Evolutionary conservation across 2,888 invertebrate species (phyloP), one percentile per base, ranked within the genome.

Genomic region (Diarsia mendica): DNA sequence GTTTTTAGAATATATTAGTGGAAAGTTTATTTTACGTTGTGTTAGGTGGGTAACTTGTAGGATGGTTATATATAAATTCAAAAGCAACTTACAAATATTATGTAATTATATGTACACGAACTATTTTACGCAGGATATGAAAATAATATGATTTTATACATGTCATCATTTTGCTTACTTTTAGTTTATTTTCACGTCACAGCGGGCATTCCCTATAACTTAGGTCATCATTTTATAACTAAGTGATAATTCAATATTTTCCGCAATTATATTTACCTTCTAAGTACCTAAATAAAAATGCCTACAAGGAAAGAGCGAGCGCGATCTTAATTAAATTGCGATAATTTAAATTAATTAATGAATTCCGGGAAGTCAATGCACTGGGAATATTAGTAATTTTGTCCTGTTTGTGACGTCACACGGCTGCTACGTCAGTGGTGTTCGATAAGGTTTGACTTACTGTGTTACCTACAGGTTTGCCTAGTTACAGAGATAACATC

Each of bases 401-500:
- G 4, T 33, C 9, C 9, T 11, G 53, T 15, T 20, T 44, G 46
- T 39, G 51, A 33, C 51, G 46, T 65, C n/a, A 76, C 18, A 48
- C 13, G 9, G 39, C 0, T 66, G 9, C 1, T 48, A 55, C 55
- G 18, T 67, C 20, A 33, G 20, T 49, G n/a, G 15, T 49, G 18
- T 23, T 44, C n/a, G 28, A 75, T 67, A 75, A 28, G 39, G 66
- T 10, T 76, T 28, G 3, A 8, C 28, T n/a, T 18, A 44, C 48
- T 49, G 48, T 23, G 15, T 39, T 10, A 9, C 28, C 48, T 10
- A 9, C 28, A 11, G 11, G 23, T 13, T 74, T 48, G 33, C 51
- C 20, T 3, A 53, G 51, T 77, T 23, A 76, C 77, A 23, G n/a
- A n/a, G 28, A 58, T 74, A 74, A 60, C 11, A 75, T n/a, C 6